phyloP scores from a whole-genome alignment of 2,113 vertebrate genomes.

The Petromus typicus region DNA sequence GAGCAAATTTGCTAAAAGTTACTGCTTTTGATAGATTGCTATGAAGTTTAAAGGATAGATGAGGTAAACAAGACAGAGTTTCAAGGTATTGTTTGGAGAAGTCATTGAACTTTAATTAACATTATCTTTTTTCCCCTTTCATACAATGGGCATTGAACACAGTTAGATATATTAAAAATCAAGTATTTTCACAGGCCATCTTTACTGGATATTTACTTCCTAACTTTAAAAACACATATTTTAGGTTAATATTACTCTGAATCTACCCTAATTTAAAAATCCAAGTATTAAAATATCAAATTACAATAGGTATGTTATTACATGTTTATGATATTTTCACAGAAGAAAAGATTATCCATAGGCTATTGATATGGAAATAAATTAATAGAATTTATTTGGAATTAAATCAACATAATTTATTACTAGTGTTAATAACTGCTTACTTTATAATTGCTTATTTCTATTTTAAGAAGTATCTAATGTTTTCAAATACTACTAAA shows the following conservation, averaged over 20 bases:
- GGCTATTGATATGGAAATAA: not conserved
- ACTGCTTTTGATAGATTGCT: slow-evolving; percentile 22
- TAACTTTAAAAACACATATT: not conserved
- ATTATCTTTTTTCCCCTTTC: not conserved
- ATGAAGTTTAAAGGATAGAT: not conserved
- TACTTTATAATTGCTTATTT: slow-evolving; percentile 41
- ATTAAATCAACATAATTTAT: not conserved
- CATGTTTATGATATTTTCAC: slow-evolving; percentile 8
- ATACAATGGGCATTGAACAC: not conserved
- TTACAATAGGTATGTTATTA: slow-evolving; percentile 3
- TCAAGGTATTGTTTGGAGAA: not conserved
- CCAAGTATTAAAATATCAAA: slow-evolving; percentile 52
- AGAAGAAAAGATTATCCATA: not conserved
- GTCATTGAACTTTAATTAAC: slow-evolving; percentile 18
- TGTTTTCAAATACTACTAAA: slow-evolving; percentile 45
- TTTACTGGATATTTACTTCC: not conserved
- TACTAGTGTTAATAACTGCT: slow-evolving; percentile 4
- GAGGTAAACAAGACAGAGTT: not conserved
- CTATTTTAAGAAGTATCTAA: slow-evolving; percentile 40
- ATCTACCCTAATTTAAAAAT: not conserved
- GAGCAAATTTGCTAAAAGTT: not conserved
- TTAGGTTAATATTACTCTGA: slow-evolving; percentile 14
- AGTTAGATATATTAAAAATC: not conserved
- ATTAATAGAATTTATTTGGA: slow-evolving; percentile 25
- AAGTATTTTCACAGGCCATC: not conserved